phyloP scores from a whole-genome alignment of 2,797 vertebrate species.

The Carcharodon carcharias region DNA sequence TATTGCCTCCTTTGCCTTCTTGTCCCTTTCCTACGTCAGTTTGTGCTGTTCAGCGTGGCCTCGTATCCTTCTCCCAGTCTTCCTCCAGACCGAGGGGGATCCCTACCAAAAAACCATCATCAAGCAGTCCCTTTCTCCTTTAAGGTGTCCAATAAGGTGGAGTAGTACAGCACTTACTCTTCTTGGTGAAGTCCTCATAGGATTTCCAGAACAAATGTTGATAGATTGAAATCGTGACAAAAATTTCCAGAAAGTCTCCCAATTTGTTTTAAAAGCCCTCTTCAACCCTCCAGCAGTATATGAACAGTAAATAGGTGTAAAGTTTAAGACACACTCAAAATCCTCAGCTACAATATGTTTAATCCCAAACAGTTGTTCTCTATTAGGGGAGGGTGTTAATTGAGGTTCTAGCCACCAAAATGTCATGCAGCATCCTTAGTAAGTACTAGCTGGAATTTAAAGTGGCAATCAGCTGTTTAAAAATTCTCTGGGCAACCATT shows the following conservation, averaged over 20 bases:
- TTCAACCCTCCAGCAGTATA: background rate
- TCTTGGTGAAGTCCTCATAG: background rate
- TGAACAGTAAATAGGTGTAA: background rate
- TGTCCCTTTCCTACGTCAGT: background rate
- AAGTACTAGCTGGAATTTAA: background rate
- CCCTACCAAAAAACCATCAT: background rate
- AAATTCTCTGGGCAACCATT: background rate
- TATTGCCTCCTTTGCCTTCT: background rate
- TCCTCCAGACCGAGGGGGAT: background rate
- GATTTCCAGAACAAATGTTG: background rate
- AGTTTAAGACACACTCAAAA: background rate
- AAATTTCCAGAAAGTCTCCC: background rate
- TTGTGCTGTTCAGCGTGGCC: background rate
- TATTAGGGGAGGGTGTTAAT: background rate
- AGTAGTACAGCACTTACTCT: background rate
- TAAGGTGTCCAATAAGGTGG: background rate
- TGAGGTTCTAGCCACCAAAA: background rate
- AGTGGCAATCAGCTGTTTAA: background rate
- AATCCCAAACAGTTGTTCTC: background rate
- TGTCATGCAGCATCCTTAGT: background rate
- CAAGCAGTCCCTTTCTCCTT: background rate
- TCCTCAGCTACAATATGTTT: background rate
- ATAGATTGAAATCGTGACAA: background rate
- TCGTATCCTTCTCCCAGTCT: background rate
- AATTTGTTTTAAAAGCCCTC: background rate